A percentile compares a stretch with the other conserved stretches of the same genome.
Evolutionary conservation across 1,140 invertebrate species (phyloP).

Genomic region (Acromyrmex echinatior): DNA sequence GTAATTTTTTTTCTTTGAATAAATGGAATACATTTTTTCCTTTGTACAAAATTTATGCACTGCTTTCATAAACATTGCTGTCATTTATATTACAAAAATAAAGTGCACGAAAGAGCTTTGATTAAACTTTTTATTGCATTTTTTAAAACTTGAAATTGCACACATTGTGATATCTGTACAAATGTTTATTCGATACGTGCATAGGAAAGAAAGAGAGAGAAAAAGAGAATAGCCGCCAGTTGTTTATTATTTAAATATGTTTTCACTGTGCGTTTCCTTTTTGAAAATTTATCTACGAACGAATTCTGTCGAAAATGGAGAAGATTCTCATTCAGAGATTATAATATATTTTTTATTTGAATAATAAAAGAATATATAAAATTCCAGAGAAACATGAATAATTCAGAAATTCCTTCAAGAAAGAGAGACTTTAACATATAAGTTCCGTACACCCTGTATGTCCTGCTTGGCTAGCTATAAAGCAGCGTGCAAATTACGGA

Average conservation of each 20-base stretch:
- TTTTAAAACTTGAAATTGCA: neutral
- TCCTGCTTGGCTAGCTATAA: constrained; percentile 23
- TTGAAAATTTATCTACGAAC: no score
- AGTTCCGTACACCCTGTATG: constrained; percentile 42
- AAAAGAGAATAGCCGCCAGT: neutral
- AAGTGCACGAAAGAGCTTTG: neutral
- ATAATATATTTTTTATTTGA: neutral
- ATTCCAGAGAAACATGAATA: neutral
- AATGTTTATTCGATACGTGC: constrained; percentile 7
- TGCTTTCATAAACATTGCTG: neutral
- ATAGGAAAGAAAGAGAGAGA: neutral
- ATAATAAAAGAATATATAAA: neutral
- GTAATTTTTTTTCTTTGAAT: constrained; percentile 1
- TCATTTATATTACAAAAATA: neutral
- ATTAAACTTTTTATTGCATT: constrained; percentile 3
- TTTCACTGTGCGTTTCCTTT: neutral
- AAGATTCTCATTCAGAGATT: neutral
- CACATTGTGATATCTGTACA: neutral
- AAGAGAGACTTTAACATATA: neutral
- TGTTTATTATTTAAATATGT: neutral
- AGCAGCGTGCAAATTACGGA: constrained; percentile 67
- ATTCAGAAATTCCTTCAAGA: neutral
- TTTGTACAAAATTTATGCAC: neutral
- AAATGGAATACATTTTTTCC: neutral
- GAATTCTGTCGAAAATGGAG: neutral